Base-by-base conservation (phyloP, 2,113 vertebrate genomes). In the Sorex araneus region DNA sequence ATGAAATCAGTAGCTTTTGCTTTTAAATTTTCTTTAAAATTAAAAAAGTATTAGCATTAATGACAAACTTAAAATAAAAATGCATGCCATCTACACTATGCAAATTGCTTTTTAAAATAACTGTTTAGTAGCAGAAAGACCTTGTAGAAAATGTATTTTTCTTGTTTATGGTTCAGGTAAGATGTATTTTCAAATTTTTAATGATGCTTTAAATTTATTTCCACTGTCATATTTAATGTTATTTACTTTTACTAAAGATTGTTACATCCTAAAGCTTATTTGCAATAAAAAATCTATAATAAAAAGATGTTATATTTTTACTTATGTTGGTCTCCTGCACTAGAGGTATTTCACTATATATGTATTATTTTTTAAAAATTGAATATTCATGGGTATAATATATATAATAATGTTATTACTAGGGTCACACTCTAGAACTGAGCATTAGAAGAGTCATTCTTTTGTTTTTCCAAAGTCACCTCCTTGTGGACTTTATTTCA, bases 401-500 rank as follows among this genome's bases (percentile, higher is more conserved):
- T 6, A 71, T 21, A 36, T 19, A 50, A 30, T 36, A 47, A 9
- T 21, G 21, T 12, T 30, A 83, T 12, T 23, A 6, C 2, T 23
- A 40, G 23, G 1, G 54, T 57, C 3, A 50, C 9, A 71, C 12
- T n/a, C 3, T n/a, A 67, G 12, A 3, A 64, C 66, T 90, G 8
- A 79, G 21, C 23, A 27, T 76, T 70, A 82, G 82, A 69, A 94
- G 30, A 23, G 1, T 63, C 0, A 36, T 34, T 80, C 40, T 90
- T 80, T 82, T 54, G 30, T 19, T 75, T 34, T 30, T 1, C 18
- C 66, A 77, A 8, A 74, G 2, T 10, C 0, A 50, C 43, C 19
- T 83, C 3, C 10, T 78, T 91, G 2, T 43, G 75, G 32, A 93
- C 13, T 79, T 93, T 85, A 85, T 64, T 94, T 85, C 90, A 54